phyloP scores from a whole-genome alignment of 2,888 invertebrate genomes.

The Chloromyia formosa region DNA sequence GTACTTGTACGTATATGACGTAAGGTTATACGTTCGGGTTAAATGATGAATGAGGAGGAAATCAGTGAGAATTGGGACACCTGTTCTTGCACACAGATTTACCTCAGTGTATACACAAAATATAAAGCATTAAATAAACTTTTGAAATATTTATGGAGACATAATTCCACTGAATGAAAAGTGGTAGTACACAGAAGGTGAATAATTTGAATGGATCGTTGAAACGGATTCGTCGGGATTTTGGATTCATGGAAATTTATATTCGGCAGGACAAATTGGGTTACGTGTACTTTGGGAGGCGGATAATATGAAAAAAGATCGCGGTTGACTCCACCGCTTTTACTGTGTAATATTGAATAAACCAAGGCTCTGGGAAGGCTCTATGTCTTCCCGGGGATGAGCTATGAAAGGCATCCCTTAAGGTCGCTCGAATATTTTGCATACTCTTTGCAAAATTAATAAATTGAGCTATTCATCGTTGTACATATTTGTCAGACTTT shows the following conservation, averaged over 20 bases:
- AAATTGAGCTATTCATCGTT: no score
- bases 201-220: neutral
- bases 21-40: no score
- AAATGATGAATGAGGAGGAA: neutral
- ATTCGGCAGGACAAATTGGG: no score
- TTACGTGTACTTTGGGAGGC: no score
- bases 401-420: neutral
- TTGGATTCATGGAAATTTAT: no score
- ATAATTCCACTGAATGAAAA: constrained; percentile 1
- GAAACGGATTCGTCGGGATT: neutral
- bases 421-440: neutral
- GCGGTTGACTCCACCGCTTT: no score
- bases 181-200: neutral
- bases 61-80: constrained; percentile 1
- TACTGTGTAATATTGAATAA: no score
- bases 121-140: neutral
- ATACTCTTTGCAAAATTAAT: neutral
- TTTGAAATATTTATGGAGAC: constrained; percentile 5
- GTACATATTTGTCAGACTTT: no score
- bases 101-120: neutral
- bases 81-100: neutral
- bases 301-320: no score
- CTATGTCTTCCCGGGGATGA: neutral
- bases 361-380: no score
- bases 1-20: neutral